These are phyloP conservation scores for Drosophila persimilis DNA, from an alignment of 1,140 invertebrate genomes.

Conservation along the genomic window DNA sequence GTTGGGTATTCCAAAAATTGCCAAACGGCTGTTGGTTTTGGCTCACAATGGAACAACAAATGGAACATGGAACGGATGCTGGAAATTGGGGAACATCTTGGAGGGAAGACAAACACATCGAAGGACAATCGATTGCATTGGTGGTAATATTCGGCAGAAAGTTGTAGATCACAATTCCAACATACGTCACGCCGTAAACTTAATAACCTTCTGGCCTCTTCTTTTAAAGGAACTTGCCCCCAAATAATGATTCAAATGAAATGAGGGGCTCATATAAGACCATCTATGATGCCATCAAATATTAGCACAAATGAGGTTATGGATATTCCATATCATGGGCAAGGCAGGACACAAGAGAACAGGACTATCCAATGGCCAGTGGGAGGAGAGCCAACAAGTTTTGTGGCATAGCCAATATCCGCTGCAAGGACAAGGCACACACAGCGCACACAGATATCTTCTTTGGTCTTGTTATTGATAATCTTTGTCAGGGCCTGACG, in stretches of 20 bases:
- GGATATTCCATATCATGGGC: conserved; percentile 5
- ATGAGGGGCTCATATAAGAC: no score
- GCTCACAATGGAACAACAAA: conserved; percentile 14
- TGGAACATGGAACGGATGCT: neutral
- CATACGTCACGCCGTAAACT: no score
- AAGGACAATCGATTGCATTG: no score
- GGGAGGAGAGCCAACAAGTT: conserved; percentile 20
- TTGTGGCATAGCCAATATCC: conserved; percentile 66
- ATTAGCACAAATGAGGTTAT: conserved; percentile 7
- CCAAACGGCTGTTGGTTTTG: conserved; percentile 47
- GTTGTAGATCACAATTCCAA: no score
- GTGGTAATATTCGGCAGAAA: no score
- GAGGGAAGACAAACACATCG: no score
- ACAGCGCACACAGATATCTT: conserved; percentile 22
- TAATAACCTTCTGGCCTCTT: no score
- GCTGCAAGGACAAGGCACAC: conserved; percentile 48
- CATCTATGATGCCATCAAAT: conserved; percentile 10
- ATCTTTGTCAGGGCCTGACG: conserved; percentile 67
- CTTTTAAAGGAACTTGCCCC: no score
- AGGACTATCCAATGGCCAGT: conserved; percentile 7
- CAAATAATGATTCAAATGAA: no score
- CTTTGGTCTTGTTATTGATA: conserved; percentile 68
- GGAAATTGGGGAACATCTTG: no score
- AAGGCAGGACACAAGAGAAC: conserved; percentile 1
- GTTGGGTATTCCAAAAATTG: conserved; percentile 33